Conservation (phyloP, 1,140 invertebrate species). For the Meteorus sp. region DNA sequence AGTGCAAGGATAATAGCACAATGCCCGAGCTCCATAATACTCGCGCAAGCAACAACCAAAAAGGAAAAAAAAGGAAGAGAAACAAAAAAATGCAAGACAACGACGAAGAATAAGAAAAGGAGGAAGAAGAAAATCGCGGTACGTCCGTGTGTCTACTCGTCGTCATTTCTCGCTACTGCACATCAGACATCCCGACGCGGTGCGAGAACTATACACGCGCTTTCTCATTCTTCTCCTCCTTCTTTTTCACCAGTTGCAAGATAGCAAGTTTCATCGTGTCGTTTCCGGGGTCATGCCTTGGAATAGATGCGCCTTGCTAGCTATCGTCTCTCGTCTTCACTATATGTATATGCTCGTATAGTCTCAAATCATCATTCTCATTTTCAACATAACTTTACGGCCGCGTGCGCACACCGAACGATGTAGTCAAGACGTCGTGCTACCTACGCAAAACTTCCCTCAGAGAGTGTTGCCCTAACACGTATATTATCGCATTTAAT, state of each 20-base stretch:
- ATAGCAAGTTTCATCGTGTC: not conserved
- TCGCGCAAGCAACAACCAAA: conserved; percentile 17
- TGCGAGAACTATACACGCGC: too few relatives aligned
- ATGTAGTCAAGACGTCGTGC: conserved; percentile 12
- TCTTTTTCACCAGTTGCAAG: too few relatives aligned
- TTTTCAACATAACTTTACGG: conserved; percentile 53
- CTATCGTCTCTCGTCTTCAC: conserved; percentile 42
- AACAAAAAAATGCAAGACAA: conserved; percentile 2
- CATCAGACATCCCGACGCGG: too few relatives aligned
- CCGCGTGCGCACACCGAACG: conserved; percentile 45
- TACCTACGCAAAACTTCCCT: conserved; percentile 13
- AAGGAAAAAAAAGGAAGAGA: not conserved
- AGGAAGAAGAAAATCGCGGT: too few relatives aligned
- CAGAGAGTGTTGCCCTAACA: too few relatives aligned
- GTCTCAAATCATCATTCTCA: conserved; percentile 37
- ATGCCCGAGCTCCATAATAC: conserved; percentile 29
- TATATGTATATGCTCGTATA: too few relatives aligned
- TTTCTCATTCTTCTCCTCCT: too few relatives aligned
- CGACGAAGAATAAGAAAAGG: too few relatives aligned
- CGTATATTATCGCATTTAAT: too few relatives aligned
- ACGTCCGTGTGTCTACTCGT: conserved; percentile 5
- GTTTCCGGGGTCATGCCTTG: conserved; percentile 57
- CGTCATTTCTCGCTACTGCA: conserved; percentile 30
- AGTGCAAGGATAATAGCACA: conserved; percentile 29
- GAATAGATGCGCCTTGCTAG: too few relatives aligned